Evolutionary conservation across 2,888 invertebrate genomes (phyloP).

Genomic region (Dryadula phaetusa): DNA sequence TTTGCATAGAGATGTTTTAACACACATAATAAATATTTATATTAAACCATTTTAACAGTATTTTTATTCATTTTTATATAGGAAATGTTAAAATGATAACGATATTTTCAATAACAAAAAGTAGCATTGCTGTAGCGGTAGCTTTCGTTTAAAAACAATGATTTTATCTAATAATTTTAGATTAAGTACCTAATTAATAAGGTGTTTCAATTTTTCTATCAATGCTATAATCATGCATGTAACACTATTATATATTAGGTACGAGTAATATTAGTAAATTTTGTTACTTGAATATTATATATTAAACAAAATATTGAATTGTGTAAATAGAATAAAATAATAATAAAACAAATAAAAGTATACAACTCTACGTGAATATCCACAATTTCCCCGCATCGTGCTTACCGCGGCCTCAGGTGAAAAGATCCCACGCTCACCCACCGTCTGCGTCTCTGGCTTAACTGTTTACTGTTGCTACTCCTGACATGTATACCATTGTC

Average conservation of each 20-base stretch:
- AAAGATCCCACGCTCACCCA: conserved; percentile 77
- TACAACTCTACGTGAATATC: conserved; percentile 41
- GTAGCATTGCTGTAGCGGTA: too few relatives aligned
- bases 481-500: conserved; percentile 44
- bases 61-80: too few relatives aligned
- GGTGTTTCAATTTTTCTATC: too few relatives aligned
- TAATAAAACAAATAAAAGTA: conserved; percentile 1
- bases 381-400: conserved; percentile 52
- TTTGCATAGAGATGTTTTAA: conserved; percentile 54
- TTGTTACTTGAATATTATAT: too few relatives aligned
- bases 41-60: neutral
- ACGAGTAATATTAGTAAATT: too few relatives aligned
- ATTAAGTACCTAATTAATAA: neutral
- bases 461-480: conserved; percentile 59
- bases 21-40: neutral
- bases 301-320: too few relatives aligned
- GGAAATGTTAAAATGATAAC: too few relatives aligned
- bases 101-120: too few relatives aligned
- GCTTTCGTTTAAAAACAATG: too few relatives aligned
- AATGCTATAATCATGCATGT: too few relatives aligned
- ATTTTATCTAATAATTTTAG: neutral
- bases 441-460: conserved; percentile 68
- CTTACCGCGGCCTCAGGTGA: conserved; percentile 75
- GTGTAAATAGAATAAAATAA: too few relatives aligned
- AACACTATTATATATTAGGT: too few relatives aligned